Evolutionary conservation across 2,888 invertebrate genomes (phyloP).

Genomic region (Eulithis prunata): DNA sequence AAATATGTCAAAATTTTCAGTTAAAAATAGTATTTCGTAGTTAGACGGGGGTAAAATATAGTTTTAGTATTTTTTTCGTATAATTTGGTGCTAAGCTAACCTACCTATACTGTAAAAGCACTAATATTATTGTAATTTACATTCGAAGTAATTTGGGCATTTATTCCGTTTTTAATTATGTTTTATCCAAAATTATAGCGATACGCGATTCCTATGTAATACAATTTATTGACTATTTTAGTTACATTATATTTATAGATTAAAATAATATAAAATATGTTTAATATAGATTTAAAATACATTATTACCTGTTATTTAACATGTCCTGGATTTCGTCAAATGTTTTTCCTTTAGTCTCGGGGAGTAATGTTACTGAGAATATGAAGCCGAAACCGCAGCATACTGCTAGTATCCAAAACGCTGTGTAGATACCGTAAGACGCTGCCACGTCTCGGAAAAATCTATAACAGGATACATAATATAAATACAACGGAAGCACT

Average conservation of each 20-base stretch:
- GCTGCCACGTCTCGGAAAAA: constrained; percentile 81
- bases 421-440: constrained; percentile 85
- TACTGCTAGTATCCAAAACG: constrained; percentile 86
- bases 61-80: neutral
- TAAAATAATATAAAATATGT: constrained; percentile 25
- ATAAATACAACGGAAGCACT: neutral
- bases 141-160: constrained; percentile 10
- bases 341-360: constrained; percentile 89
- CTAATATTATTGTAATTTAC: neutral
- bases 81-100: constrained; percentile 12
- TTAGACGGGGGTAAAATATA: neutral
- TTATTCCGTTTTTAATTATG: constrained; percentile 12
- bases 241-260: constrained; percentile 16
- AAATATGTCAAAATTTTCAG: no score
- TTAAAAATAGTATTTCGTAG: neutral
- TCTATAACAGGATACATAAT: constrained; percentile 62
- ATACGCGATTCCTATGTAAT: constrained; percentile 17
- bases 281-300: constrained; percentile 31
- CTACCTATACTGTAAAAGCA: neutral
- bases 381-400: constrained; percentile 86
- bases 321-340: constrained; percentile 88
- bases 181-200: constrained; percentile 22
- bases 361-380: constrained; percentile 85
- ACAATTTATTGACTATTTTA: constrained; percentile 16
- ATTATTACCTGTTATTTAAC: constrained; percentile 61